Base-by-base conservation (phyloP, 1,140 invertebrate species). In the Melanaphis sacchari region DNA sequence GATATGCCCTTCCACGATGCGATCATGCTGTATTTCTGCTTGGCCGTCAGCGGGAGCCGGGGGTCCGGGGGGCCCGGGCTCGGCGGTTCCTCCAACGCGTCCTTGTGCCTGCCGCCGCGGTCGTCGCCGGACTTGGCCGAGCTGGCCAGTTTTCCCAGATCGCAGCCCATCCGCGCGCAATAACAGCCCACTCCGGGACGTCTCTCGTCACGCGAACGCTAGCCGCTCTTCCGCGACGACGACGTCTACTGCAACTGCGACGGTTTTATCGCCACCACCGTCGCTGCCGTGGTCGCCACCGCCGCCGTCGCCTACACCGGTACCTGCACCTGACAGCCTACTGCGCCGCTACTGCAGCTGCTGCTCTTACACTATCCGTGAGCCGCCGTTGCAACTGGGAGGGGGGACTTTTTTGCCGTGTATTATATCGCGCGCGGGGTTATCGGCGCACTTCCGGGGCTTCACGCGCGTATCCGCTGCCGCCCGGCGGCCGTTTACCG, bases 1-100 rank as follows among this genome's bases (percentile, higher is more conserved):
- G 97, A 97, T 94, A 98, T 98, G 9, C 97, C 98, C 95, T 98
- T 98, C 98, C 98, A 99, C 26, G 97, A 98, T 5, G 98, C 98
- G 66, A 98, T 96, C 95, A 99, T 97, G 93, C 96, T 97, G 95
- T 98, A 98, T 95, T 97, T 98, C 96, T 99, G 98, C 94, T 97
- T 97, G 9, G 97, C 97, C 2, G 97, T 98, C 40, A 99, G 96
- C 0, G 98, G 98, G 93, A 98, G 96, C 76, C 97, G 95, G 3
- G 97, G 97, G 95, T 98, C 98, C 8, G 96, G 96, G 24, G 97
- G 96, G 24, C 96, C 96, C 4, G 97, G 97, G 22, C 96, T 95
- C 26, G 96, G 95, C 36, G 95, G 95, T 59, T 94, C 94, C 46
- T 94, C 91, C 81, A 93, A 46, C 91, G 38, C 11, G 66, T 94